These are phyloP conservation scores for Bellardia bayeri DNA, from an alignment of 2,888 invertebrate species.

Conservation along the genomic window DNA sequence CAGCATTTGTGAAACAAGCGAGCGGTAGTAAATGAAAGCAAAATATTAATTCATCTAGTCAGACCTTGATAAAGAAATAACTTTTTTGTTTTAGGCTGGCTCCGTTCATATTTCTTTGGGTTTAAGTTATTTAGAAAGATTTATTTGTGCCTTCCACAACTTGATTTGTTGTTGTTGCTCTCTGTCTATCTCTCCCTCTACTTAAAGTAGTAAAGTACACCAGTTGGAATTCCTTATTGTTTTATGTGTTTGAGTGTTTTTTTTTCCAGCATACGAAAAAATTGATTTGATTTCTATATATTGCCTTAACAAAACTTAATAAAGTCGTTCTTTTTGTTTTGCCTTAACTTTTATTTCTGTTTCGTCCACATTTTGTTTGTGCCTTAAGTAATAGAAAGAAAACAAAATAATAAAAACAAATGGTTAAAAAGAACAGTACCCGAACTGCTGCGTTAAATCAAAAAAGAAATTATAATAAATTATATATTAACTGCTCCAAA, in stretches of 20 bases:
- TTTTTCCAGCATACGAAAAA: not conserved
- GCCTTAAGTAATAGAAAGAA: conserved; percentile 7
- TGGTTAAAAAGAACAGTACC: not conserved
- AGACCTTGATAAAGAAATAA: conserved; percentile 1
- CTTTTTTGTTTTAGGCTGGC: not conserved
- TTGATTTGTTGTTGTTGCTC: conserved; percentile 4
- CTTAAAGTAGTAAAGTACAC: not conserved
- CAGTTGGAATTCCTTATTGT: not conserved
- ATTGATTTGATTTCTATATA: not conserved
- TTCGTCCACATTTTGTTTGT: conserved; percentile 17
- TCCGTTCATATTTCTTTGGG: not conserved
- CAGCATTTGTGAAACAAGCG: not conserved
- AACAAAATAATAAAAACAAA: not conserved
- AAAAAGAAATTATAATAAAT: conserved; percentile 50
- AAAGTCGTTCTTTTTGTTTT: not conserved
- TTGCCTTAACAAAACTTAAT: not conserved
- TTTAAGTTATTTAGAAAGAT: not conserved
- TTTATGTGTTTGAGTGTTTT: not conserved
- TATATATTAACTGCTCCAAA: conserved; percentile 31
- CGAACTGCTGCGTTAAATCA: conserved; percentile 24
- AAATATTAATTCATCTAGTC: conserved; percentile 5
- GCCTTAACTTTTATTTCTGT: not conserved
- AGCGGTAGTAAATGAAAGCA: not conserved
- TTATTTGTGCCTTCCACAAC: not conserved
- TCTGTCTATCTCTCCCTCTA: not conserved